Evolutionary conservation across 2,888 invertebrate genomes (phyloP).

Genomic region (Nemapogon koenigi): DNA sequence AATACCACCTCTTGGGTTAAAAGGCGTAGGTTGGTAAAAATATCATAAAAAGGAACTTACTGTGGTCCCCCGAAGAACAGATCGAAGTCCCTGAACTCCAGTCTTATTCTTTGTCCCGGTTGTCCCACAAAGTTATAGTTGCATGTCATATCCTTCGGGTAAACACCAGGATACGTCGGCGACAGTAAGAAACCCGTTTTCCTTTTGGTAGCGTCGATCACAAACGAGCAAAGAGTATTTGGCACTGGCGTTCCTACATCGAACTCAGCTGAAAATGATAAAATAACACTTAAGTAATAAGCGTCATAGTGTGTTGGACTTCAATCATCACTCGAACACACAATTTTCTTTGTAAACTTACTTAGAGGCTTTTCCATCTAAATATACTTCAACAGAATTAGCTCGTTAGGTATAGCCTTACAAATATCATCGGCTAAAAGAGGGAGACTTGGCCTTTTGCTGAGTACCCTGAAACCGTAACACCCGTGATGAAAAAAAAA

Average conservation of each 20-base stretch:
- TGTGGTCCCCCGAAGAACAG: conserved; percentile 98
- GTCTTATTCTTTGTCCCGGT: conserved; percentile 87
- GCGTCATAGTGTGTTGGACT: no score
- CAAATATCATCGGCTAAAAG: no score
- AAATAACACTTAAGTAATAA: no score
- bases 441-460: no score
- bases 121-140: conserved; percentile 92
- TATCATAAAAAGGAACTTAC: conserved; percentile 67
- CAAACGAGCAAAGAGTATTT: conserved; percentile 87
- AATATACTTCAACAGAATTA: no score
- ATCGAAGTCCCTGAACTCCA: conserved; percentile 98
- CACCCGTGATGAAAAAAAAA: no score
- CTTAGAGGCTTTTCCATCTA: no score
- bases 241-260: conserved; percentile 90
- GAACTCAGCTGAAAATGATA: conserved; percentile 77
- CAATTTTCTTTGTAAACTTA: no score
- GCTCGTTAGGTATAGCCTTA: no score
- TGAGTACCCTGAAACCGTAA: no score
- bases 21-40: neutral
- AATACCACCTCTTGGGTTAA: no score
- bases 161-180: conserved; percentile 98
- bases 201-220: conserved; percentile 76
- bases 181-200: conserved; percentile 89
- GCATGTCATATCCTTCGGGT: conserved; percentile 95
- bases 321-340: no score